Conservation (phyloP, 92 coral and sea anemone genomes). For the Siderastrea siderea region DNA sequence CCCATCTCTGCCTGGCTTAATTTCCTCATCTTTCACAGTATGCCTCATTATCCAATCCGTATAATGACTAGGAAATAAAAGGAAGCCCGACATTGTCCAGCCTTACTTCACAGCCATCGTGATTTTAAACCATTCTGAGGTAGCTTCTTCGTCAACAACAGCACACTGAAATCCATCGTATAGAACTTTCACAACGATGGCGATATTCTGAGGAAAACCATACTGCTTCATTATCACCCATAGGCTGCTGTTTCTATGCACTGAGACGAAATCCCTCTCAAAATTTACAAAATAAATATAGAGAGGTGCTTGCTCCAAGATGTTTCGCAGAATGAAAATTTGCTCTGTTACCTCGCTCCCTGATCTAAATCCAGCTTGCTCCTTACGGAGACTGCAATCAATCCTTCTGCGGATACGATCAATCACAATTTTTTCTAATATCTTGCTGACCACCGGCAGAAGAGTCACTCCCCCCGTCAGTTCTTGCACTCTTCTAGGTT, state of each 20-base stretch:
- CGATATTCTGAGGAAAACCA: not conserved
- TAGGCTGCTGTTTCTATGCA: not conserved
- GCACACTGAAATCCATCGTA: not conserved
- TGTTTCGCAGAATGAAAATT: not conserved
- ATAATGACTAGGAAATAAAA: not conserved
- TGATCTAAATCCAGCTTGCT: not conserved
- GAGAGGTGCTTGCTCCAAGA: not conserved
- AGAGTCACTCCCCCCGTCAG: not conserved
- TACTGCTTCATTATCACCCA: not conserved
- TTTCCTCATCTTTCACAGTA: not conserved
- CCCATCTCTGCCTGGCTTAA: too few species aligned
- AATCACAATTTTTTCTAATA: slow-evolving; percentile 20
- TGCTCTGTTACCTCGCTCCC: not conserved
- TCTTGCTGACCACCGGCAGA: not conserved
- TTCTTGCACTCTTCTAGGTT: slow-evolving; percentile 56
- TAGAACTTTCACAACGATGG: not conserved
- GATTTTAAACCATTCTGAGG: not conserved
- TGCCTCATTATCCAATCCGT: not conserved
- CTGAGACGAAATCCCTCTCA: not conserved
- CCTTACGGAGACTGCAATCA: not conserved
- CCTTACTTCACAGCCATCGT: not conserved
- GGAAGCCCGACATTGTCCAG: not conserved
- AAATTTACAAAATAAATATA: not conserved
- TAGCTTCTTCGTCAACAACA: not conserved
- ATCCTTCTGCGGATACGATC: not conserved